Percentiles rank a stretch among this genome's conserved stretches.
These are phyloP conservation scores for Pentalonia nigronervosa DNA, from an alignment of 1,140 invertebrate genomes.

Conservation along the genomic window DNA sequence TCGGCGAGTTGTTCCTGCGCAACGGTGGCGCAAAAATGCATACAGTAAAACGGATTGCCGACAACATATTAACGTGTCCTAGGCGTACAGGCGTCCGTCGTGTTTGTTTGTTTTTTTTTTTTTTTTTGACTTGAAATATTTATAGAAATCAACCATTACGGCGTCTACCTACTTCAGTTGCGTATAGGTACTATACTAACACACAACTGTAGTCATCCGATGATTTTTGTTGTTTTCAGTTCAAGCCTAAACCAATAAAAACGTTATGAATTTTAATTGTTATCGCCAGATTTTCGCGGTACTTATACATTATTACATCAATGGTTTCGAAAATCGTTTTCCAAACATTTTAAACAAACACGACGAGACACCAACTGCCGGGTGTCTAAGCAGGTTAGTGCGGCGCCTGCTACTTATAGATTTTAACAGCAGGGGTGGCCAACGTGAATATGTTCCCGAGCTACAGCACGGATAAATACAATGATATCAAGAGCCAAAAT, in stretches of 20 bases:
- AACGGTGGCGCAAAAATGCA: neutral
- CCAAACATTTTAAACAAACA: neutral
- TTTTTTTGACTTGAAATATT: neutral
- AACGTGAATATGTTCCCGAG: too few relatives aligned
- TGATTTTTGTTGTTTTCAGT: neutral
- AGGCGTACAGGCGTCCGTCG: neutral
- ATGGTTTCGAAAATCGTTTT: neutral
- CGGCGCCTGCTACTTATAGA: neutral
- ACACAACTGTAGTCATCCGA: neutral
- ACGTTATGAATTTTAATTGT: neutral
- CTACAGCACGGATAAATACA: too few relatives aligned
- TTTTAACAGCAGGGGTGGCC: neutral
- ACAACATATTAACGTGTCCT: neutral
- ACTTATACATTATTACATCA: neutral
- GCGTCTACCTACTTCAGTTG: neutral
- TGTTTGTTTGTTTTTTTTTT: too few relatives aligned
- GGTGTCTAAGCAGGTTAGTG: neutral
- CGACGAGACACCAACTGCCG: neutral
- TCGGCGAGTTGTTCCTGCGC: constrained; percentile 70
- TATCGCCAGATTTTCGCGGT: neutral
- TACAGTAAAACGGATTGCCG: neutral
- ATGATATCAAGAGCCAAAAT: too few relatives aligned
- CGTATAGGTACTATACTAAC: too few relatives aligned
- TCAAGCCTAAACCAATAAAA: neutral
- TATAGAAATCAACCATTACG: neutral